Base-by-base conservation (phyloP, 2,797 vertebrate genomes). In the Siniperca undulata region DNA sequence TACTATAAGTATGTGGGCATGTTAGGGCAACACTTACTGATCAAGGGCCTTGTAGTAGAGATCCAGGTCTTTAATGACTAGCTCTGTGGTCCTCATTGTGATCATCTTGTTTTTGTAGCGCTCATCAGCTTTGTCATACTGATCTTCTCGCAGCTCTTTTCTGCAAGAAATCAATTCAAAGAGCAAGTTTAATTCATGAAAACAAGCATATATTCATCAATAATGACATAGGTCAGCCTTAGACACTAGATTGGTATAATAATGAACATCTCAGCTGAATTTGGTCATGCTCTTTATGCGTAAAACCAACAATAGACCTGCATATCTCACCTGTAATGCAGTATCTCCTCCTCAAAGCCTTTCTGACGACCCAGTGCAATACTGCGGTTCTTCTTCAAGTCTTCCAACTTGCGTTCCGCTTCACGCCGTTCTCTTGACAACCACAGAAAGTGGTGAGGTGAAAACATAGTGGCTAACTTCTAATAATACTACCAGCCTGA, bases 21-120 rank as follows among this genome's bases (percentile, higher is more conserved):
- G 27, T 56, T 30, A 6, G 3, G 12, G 20, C 0, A 56, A 53
- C 55, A 97, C 98, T 97, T 90, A 99, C 98, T 99, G 98, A 93
- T 99, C 99, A 1, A 99, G 95, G 44, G 98, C 97, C 89, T 99
- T 99, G 93, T 99, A 99, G 92, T 99, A 99, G 85, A 99, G 96
- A 88, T 99, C 97, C 83, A 99, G 94, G 84, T 99, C 99, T 88
- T 97, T 99, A 90, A 97, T 99, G 7, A 96, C 98, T 80, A 99
- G 95, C 91, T 99, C 98, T 0, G 97, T 99, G 52, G 98, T 99
- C 83, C 98, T 97, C 97, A 98, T 98, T 22, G 95, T 91, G 77
- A 99, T 99, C 97, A 99, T 98, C 96, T 97, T 99, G 89, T 97
- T 97, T 87, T 97, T 96, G 86, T 98, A 96, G 80, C 92, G 96